Evolutionary conservation across 1,140 invertebrate genomes (phyloP).

Genomic region (Drosophila mayri): DNA sequence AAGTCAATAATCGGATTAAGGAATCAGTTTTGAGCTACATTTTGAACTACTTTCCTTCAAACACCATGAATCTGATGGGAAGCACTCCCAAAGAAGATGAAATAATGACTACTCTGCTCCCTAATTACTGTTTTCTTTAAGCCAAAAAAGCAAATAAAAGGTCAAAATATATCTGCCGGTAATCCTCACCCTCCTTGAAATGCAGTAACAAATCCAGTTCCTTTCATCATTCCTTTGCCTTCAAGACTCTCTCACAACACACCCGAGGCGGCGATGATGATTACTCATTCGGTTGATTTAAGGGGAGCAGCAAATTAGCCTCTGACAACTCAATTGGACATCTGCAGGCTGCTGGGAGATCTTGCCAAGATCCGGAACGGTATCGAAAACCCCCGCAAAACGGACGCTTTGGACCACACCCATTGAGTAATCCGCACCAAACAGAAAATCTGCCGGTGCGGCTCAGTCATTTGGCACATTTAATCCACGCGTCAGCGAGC

Average conservation of each 20-base stretch:
- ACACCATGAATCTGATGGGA: neutral
- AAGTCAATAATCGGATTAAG: conserved; percentile 30
- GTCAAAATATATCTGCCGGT: conserved; percentile 16
- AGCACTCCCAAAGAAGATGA: neutral
- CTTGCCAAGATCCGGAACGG: conserved; percentile 2
- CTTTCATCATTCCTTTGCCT: conserved; percentile 16
- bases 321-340: conserved; percentile 74
- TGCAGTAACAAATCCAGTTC: conserved; percentile 17
- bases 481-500: conserved; percentile 77
- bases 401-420: conserved; percentile 58
- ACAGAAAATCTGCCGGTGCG: conserved; percentile 38
- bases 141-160: conserved; percentile 6
- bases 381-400: conserved; percentile 1
- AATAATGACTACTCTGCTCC: neutral
- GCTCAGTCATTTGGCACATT: conserved; percentile 77
- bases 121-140: conserved; percentile 24
- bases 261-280: conserved; percentile 11
- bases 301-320: conserved; percentile 43
- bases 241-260: neutral
- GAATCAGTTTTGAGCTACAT: conserved; percentile 7
- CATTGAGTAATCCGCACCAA: conserved; percentile 56
- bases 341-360: conserved; percentile 24
- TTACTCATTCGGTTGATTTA: conserved; percentile 39
- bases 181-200: neutral
- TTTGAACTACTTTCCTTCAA: neutral